These are phyloP conservation scores for Drosophila sulfurigaster DNA, from an alignment of 1,140 invertebrate species.

Conservation along the genomic window DNA sequence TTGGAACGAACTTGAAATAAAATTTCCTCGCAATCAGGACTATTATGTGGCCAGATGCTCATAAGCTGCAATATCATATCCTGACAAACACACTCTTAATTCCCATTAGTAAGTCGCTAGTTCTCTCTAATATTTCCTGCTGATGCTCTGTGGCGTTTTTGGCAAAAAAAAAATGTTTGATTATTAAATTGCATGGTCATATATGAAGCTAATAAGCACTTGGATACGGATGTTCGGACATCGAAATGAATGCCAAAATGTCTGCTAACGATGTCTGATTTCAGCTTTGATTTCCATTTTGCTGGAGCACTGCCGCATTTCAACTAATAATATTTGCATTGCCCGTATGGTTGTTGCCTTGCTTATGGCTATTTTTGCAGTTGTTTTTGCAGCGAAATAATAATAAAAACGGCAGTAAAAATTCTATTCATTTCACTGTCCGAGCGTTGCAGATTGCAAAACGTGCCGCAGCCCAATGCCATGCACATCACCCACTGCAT, in stretches of 20 bases:
- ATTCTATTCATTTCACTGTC: constrained; percentile 82
- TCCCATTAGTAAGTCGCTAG: constrained; percentile 48
- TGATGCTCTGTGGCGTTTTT: background rate
- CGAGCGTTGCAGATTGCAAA: constrained; percentile 78
- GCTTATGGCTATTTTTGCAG: constrained; percentile 37
- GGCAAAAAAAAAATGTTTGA: constrained; percentile 34
- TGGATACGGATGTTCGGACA: background rate
- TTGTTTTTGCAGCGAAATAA: constrained; percentile 54
- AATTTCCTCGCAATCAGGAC: background rate
- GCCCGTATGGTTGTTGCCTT: constrained; percentile 30
- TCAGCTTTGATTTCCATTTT: constrained; percentile 67
- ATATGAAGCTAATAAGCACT: constrained; percentile 38
- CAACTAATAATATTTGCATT: constrained; percentile 79
- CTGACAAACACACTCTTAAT: constrained; percentile 35
- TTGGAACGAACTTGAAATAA: too few relatives aligned
- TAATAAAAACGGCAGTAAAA: constrained; percentile 80
- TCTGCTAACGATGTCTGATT: constrained; percentile 74
- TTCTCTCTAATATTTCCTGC: constrained; percentile 16
- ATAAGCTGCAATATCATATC: constrained; percentile 4
- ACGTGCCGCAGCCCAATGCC: constrained; percentile 64
- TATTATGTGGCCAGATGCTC: constrained; percentile 1
- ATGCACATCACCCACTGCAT: constrained; percentile 60
- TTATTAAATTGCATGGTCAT: constrained; percentile 57
- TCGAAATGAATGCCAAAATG: constrained; percentile 47
- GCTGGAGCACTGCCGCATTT: constrained; percentile 51